A percentile compares a stretch with the other conserved stretches of the same genome.
Evolutionary conservation across 2,888 invertebrate species (phyloP).

Genomic region (Malacosoma neustria): DNA sequence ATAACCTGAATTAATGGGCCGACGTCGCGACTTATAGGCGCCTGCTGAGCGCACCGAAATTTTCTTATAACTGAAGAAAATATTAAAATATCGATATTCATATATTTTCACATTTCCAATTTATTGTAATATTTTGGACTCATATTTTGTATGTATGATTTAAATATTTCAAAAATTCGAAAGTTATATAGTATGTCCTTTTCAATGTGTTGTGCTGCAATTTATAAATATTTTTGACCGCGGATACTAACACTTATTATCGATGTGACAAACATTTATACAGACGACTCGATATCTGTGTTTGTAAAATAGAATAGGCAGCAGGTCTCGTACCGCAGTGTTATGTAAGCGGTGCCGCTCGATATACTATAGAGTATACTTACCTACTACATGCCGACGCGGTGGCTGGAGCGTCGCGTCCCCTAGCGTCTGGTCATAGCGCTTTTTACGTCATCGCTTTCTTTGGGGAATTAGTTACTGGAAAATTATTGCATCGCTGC

Average conservation of each 20-base stretch:
- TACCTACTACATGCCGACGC: conserved; percentile 22
- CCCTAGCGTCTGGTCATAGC: conserved; percentile 24
- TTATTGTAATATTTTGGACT: too few relatives aligned
- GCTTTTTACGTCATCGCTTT: conserved; percentile 23
- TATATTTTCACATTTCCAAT: too few relatives aligned
- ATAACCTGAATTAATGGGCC: conserved; percentile 46
- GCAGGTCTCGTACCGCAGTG: conserved; percentile 56
- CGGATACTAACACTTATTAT: too few relatives aligned
- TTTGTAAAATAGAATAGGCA: conserved; percentile 31
- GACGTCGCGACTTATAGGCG: conserved; percentile 37
- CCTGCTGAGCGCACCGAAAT: conserved; percentile 18
- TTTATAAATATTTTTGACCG: too few relatives aligned
- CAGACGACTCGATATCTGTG: conserved; percentile 10
- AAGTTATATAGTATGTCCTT: too few relatives aligned
- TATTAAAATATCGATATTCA: too few relatives aligned
- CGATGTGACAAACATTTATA: background rate
- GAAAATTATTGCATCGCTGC: conserved; percentile 26
- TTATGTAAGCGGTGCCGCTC: conserved; percentile 59
- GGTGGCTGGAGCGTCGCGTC: conserved; percentile 19
- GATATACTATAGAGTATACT: conserved; percentile 29
- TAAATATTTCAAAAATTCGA: too few relatives aligned
- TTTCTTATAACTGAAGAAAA: background rate
- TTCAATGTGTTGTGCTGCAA: too few relatives aligned
- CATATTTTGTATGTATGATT: too few relatives aligned
- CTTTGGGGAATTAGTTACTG: conserved; percentile 24